Evolutionary conservation across 2,888 invertebrate species (phyloP).

Genomic region (Phortica okadai): DNA sequence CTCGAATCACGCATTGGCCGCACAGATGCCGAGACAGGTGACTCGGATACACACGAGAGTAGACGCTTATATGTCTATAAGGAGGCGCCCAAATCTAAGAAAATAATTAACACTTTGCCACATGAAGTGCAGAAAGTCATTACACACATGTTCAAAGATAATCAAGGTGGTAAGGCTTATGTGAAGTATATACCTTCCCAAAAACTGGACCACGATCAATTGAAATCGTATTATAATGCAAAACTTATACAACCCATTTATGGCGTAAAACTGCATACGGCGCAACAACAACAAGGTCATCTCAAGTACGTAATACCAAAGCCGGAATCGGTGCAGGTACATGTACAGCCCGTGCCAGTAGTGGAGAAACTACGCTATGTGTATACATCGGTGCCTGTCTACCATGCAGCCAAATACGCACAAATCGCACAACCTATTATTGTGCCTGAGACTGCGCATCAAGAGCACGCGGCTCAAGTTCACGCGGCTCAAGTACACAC

Average conservation of each 20-base stretch:
- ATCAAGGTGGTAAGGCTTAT: constrained; percentile 63
- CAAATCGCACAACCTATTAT: constrained; percentile 63
- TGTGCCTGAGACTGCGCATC: constrained; percentile 51
- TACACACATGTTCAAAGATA: constrained; percentile 64
- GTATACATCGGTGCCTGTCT: constrained; percentile 56
- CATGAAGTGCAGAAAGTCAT: constrained; percentile 73
- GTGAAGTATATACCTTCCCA: constrained; percentile 65
- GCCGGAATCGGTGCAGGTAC: constrained; percentile 58
- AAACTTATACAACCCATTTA: constrained; percentile 4
- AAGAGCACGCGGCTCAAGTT: constrained; percentile 17
- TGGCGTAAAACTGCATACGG: constrained; percentile 5
- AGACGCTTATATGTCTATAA: constrained; percentile 65
- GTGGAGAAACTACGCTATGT: constrained; percentile 70
- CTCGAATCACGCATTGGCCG: constrained; percentile 5
- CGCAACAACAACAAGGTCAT: constrained; percentile 42
- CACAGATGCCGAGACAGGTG: background rate
- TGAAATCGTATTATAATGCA: constrained; percentile 39
- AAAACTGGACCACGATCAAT: constrained; percentile 62
- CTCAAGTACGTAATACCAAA: background rate
- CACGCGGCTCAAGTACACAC: background rate
- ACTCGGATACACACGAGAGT: constrained; percentile 56
- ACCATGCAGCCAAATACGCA: constrained; percentile 41
- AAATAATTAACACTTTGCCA: constrained; percentile 61
- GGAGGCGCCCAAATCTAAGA: constrained; percentile 53
- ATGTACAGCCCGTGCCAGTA: constrained; percentile 67